Percentiles rank a stretch among this genome's conserved stretches.
phyloP scores from a whole-genome alignment of 2,797 vertebrate genomes.

The Cossypha dichroa region DNA sequence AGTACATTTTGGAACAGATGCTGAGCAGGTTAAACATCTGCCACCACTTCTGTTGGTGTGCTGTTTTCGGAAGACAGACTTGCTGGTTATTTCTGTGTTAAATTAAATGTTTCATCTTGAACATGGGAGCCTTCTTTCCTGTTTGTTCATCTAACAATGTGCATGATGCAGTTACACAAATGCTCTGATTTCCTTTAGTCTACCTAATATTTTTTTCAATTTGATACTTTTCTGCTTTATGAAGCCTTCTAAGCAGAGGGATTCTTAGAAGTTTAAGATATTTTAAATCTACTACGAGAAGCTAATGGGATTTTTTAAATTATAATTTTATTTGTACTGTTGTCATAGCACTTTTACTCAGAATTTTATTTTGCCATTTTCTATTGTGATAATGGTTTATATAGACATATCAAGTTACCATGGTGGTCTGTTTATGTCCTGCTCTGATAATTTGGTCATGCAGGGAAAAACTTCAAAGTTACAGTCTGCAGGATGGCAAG shows the following conservation, averaged over 20 bases:
- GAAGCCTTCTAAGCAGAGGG: not conserved
- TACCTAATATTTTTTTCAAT: not conserved
- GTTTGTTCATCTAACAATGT: not conserved
- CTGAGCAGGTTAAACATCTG: not conserved
- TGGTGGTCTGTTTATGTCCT: not conserved
- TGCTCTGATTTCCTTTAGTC: not conserved
- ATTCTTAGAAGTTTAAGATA: not conserved
- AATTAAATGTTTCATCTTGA: not conserved
- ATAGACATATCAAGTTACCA: not conserved
- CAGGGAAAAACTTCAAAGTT: not conserved
- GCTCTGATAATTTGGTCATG: not conserved
- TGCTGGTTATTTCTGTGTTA: not conserved
- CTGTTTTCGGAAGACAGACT: not conserved
- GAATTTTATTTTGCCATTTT: not conserved
- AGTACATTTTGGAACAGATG: not conserved
- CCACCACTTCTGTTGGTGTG: not conserved
- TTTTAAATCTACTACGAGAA: not conserved
- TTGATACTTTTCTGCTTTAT: not conserved
- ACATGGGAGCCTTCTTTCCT: not conserved
- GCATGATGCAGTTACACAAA: not conserved
- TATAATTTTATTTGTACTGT: not conserved
- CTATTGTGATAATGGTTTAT: not conserved
- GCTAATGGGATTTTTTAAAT: not conserved
- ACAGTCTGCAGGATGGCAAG: not conserved
- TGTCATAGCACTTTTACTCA: not conserved